Percentiles rank a stretch among this genome's conserved stretches.
phyloP scores from a whole-genome alignment of 2,888 invertebrate species.

The Hydrotaea cyrtoneurina region DNA sequence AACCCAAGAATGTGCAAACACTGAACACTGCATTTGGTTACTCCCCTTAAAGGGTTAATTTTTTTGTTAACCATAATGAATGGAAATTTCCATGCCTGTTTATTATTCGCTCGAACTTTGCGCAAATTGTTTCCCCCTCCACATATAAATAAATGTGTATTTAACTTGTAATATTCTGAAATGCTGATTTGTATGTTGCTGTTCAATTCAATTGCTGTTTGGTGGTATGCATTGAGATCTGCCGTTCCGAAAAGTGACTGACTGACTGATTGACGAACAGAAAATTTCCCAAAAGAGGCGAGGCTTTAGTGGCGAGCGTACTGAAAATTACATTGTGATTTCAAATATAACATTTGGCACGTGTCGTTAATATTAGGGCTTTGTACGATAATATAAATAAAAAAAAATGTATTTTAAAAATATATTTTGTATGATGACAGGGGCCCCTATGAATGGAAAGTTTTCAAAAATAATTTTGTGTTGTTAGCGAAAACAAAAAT shows the following conservation, averaged over 20 bases:
- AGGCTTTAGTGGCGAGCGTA: not conserved
- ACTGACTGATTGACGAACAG: conserved; percentile 20
- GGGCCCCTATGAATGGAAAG: conserved; percentile 48
- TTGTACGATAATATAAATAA: conserved; percentile 40
- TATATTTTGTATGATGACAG: not conserved
- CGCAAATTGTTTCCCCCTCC: conserved; percentile 29
- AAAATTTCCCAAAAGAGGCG: not conserved
- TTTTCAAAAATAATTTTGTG: conserved; percentile 17
- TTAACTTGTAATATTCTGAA: not conserved
- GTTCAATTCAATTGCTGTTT: not conserved
- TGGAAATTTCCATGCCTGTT: conserved; percentile 76
- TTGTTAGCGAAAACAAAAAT: not conserved
- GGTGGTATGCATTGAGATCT: not conserved
- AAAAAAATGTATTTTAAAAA: not conserved
- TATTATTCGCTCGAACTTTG: conserved; percentile 32
- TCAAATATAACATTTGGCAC: conserved; percentile 37
- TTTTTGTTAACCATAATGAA: conserved; percentile 69
- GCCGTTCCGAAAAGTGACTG: conserved; percentile 47
- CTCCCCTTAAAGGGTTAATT: not conserved
- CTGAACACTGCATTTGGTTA: not conserved
- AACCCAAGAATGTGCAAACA: too few species aligned
- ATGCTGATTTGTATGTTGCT: not conserved
- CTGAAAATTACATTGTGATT: not conserved
- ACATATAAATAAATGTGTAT: not conserved
- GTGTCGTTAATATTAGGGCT: conserved; percentile 45